phyloP scores from a whole-genome alignment of 1,140 invertebrate species.

The Micrasema longulum region DNA sequence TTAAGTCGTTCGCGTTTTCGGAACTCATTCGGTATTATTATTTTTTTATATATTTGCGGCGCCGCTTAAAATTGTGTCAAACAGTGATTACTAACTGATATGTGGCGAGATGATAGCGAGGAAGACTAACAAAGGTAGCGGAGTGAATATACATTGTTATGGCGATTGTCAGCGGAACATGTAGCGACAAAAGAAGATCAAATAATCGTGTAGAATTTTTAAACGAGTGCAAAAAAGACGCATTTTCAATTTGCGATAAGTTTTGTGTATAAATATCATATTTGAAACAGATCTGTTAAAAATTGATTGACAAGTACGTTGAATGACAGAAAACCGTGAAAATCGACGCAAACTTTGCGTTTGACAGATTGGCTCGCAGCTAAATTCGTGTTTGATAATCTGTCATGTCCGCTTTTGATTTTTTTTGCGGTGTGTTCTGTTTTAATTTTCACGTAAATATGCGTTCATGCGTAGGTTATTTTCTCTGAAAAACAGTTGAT shows the following conservation, averaged over 20 bases:
- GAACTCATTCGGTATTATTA: conserved; percentile 27
- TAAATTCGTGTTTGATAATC: background rate
- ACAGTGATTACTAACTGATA: background rate
- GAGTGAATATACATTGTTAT: background rate
- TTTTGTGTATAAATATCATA: too few relatives aligned
- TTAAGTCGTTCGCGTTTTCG: conserved; percentile 20
- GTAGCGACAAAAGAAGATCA: background rate
- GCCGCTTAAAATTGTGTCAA: conserved; percentile 42
- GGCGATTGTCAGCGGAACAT: background rate
- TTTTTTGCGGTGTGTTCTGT: too few relatives aligned
- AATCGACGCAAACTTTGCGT: background rate
- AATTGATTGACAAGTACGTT: too few relatives aligned
- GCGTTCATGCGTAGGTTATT: too few relatives aligned
- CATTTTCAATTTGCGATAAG: too few relatives aligned
- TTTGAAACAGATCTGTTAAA: too few relatives aligned
- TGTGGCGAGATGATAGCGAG: background rate
- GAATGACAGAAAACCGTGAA: too few relatives aligned
- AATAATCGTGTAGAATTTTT: background rate
- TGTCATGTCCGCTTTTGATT: too few relatives aligned
- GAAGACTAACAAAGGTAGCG: background rate
- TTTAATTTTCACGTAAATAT: too few relatives aligned
- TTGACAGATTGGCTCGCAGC: background rate
- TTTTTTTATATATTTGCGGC: conserved; percentile 44
- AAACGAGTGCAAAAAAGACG: background rate
- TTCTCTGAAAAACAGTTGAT: background rate